Base-by-base conservation (phyloP, 2,888 invertebrate genomes). In the Matsumyia berberina region DNA sequence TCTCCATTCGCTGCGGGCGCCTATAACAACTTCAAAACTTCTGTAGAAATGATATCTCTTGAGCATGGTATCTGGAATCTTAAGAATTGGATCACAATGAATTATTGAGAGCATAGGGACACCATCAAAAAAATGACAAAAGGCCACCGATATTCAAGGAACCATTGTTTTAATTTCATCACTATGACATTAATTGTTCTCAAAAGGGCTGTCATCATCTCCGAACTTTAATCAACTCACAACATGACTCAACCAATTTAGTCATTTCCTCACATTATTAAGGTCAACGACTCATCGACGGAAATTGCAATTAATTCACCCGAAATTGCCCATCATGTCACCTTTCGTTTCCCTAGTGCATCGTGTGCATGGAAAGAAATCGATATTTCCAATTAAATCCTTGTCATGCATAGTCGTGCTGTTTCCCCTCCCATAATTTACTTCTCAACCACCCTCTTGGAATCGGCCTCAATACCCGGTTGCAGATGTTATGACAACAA, bases 381-480 rank as follows among this genome's bases (percentile, higher is more conserved):
- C 80, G 80, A 80, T 74, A 80, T 60, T 74, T 74, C 74, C 80
- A 80, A 80, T 80, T 80, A 80, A 67, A 58, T 62, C 37, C 73
- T 53, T 60, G 37, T 31, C 72, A 74, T 73, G 35, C 24, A n/a
- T 19, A 42, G 17, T 62, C 8, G 37, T n/a, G 15, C 3, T 53
- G n/a, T 53, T 42, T 6, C n/a, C 8, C 24, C 11, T 12, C 35
- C 33, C 7, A 24, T 29, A 58, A 29, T 29, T 51, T 37, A 19
- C 33, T 46, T 62, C 53, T 19, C 29, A n/a, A 53, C 39, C 76
- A 67, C 67, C 67, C 58, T 15, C 58, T n/a, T 57, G 39, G 51
- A 42, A 58, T 57, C 58, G 66, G 33, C 66, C 76, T 12, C 64
- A 53, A 67, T 67, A 55, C 8, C 3, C 11, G 5, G 31, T 17